Percentiles rank a stretch among this genome's conserved stretches.
phyloP scores from a whole-genome alignment of 2,888 invertebrate genomes.

The Pegoplata infirma region DNA sequence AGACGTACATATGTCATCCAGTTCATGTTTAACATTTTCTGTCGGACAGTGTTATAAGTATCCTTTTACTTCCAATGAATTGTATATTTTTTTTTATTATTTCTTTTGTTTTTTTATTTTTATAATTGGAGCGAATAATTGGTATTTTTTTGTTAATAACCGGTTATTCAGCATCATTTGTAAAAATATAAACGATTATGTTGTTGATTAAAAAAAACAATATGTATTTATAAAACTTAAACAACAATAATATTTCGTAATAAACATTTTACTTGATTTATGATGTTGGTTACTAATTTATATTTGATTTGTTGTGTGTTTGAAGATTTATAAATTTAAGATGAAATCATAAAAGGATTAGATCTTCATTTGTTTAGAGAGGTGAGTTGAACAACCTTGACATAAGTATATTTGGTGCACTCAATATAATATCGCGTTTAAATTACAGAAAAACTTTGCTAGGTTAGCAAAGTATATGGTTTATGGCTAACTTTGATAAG shows the following conservation, averaged over 20 bases:
- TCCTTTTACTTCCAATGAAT: neutral
- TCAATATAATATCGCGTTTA: too few species aligned
- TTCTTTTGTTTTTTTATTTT: neutral
- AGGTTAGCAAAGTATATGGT: too few species aligned
- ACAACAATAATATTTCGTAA: constrained; percentile 1
- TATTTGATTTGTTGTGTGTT: neutral
- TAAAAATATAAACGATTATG: neutral
- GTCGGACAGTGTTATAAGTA: too few species aligned
- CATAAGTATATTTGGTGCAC: neutral
- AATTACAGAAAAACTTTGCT: too few species aligned
- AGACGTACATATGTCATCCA: too few species aligned
- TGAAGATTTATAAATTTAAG: neutral
- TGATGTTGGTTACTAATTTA: neutral
- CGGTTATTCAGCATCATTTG: neutral
- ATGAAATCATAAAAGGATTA: neutral
- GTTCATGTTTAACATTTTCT: neutral
- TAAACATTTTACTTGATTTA: neutral
- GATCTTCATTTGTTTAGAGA: neutral
- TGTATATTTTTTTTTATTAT: too few species aligned
- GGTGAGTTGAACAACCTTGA: neutral
- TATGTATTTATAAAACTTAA: too few species aligned
- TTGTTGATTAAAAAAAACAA: neutral
- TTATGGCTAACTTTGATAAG: too few species aligned
- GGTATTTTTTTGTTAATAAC: neutral
- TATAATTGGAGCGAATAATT: neutral